These are phyloP conservation scores for Pharmacophagus antenor DNA, from an alignment of 2,888 invertebrate species.

Conservation along the genomic window DNA sequence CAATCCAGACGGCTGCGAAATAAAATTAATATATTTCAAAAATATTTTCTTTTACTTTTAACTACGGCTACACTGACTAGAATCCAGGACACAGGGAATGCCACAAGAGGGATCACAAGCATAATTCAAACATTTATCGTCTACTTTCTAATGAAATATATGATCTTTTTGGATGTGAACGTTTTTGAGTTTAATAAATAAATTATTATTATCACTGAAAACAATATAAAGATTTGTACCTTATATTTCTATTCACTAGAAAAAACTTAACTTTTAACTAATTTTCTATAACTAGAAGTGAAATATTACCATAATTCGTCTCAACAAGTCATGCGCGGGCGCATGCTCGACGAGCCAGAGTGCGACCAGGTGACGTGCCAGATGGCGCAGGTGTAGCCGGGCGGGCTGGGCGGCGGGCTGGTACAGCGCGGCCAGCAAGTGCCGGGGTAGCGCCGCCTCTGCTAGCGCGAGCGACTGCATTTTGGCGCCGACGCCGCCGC, in stretches of 20 bases:
- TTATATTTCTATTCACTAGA: no score
- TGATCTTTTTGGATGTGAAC: no score
- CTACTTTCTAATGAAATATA: no score
- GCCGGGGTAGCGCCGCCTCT: slow-evolving; percentile 97
- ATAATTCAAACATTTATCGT: no score
- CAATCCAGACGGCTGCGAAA: slow-evolving; percentile 92
- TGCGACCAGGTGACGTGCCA: slow-evolving; percentile 94
- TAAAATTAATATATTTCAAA: background rate
- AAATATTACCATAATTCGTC: slow-evolving; percentile 93
- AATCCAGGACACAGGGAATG: no score
- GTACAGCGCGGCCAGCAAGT: slow-evolving; percentile 94
- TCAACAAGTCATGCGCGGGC: slow-evolving; percentile 91
- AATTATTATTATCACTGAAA: no score
- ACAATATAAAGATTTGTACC: no score
- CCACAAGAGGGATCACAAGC: no score
- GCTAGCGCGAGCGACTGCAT: slow-evolving; percentile 98
- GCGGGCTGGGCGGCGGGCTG: slow-evolving; percentile 84
- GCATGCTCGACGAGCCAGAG: slow-evolving; percentile 98
- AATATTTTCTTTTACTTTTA: no score
- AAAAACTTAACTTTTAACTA: no score
- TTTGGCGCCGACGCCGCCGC: slow-evolving; percentile 92
- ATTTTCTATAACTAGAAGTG: background rate
- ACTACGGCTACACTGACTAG: no score
- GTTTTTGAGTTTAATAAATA: no score
- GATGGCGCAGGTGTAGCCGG: slow-evolving; percentile 91